These are phyloP conservation scores for Tympanoctomys barrerae DNA, from an alignment of 2,797 vertebrate genomes.

Conservation along the genomic window DNA sequence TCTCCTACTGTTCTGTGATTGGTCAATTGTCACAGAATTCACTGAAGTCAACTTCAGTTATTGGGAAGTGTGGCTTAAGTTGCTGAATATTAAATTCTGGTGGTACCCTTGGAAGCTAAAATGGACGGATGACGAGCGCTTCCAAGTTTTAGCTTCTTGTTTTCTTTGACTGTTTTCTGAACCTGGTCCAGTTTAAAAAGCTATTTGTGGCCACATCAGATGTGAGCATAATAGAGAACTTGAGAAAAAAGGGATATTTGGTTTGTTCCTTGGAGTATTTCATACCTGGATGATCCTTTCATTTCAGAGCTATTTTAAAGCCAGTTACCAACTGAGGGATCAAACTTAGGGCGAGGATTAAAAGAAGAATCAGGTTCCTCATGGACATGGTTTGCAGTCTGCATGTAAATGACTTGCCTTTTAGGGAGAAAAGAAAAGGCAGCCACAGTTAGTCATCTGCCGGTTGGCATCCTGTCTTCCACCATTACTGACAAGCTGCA, in stretches of 20 bases:
- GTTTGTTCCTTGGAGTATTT: constrained; percentile 58
- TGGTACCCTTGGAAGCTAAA: constrained; percentile 43
- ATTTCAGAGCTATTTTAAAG: constrained; percentile 63
- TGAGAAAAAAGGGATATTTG: constrained; percentile 40
- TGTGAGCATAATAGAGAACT: constrained; percentile 43
- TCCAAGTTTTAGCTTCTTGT: constrained; percentile 46
- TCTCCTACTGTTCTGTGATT: neutral
- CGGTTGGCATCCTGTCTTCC: neutral
- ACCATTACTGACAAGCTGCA: neutral
- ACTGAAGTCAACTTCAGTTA: neutral
- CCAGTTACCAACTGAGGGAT: neutral
- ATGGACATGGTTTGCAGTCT: neutral
- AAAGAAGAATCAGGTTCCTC: constrained; percentile 18
- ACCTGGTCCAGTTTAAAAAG: constrained; percentile 61
- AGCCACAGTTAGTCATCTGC: neutral
- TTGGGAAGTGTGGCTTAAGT: constrained; percentile 9
- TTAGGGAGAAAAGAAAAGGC: neutral
- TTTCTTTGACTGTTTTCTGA: constrained; percentile 48
- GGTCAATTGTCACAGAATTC: neutral
- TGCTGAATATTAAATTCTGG: constrained; percentile 44
- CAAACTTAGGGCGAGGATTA: neutral
- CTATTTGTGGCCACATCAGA: constrained; percentile 35
- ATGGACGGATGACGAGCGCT: neutral
- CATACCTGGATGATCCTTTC: neutral
- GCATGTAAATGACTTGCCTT: neutral